phyloP scores from a whole-genome alignment of 2,113 vertebrate genomes.

The Siniperca knerii region DNA sequence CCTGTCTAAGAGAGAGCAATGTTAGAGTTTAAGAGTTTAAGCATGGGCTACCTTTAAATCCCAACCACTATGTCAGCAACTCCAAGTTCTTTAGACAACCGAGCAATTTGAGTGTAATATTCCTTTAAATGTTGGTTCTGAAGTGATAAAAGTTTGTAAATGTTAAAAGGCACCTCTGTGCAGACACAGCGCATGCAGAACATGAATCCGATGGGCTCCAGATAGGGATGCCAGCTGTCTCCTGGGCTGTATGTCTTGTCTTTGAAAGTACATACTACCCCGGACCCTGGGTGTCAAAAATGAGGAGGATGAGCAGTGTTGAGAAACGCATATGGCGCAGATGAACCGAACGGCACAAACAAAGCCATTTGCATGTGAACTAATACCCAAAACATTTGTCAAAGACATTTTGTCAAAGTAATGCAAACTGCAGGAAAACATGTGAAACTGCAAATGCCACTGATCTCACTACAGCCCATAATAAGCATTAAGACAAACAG shows the following conservation, averaged over 20 bases:
- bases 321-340: constrained; percentile 27
- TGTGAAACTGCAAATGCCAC: neutral
- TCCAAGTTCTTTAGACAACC: neutral
- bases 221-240: constrained; percentile 96
- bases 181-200: constrained; percentile 94
- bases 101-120: neutral
- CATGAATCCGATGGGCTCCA: constrained; percentile 93
- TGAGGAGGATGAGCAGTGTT: constrained; percentile 29
- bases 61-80: neutral
- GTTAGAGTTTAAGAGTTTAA: constrained; percentile 38
- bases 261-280: constrained; percentile 91
- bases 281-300: constrained; percentile 80
- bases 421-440: constrained; percentile 1
- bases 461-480: neutral
- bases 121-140: constrained; percentile 9
- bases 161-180: constrained; percentile 85
- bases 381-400: neutral
- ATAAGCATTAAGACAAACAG: neutral
- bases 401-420: neutral
- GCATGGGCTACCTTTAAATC: constrained; percentile 12
- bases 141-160: neutral
- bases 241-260: constrained; percentile 91
- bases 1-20: constrained; percentile 80
- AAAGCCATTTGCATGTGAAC: neutral
- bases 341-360: constrained; percentile 4